Evolutionary conservation across 1,140 invertebrate species (phyloP).

Genomic region (Drosophila willistoni): DNA sequence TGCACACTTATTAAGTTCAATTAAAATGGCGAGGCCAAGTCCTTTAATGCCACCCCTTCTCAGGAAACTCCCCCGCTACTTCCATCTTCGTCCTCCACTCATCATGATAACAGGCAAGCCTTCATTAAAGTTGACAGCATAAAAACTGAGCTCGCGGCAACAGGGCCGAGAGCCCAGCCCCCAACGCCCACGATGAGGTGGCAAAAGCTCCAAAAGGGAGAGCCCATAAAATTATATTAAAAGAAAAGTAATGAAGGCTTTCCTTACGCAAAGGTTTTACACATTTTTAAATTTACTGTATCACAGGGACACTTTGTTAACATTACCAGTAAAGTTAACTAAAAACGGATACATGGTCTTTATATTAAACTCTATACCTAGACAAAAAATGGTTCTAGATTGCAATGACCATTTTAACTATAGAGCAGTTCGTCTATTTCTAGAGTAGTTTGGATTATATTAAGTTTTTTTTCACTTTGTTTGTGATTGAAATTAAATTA

Average conservation of each 20-base stretch:
- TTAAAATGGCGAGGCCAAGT: constrained; percentile 34
- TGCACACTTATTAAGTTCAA: constrained; percentile 44
- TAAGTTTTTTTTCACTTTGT: no score
- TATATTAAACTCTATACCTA: no score
- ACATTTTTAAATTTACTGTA: constrained; percentile 13
- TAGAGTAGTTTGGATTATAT: no score
- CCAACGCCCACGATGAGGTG: neutral
- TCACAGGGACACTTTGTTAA: neutral
- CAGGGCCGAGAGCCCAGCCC: neutral
- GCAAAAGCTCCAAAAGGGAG: constrained; percentile 19
- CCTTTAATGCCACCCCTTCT: constrained; percentile 24
- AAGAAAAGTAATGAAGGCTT: neutral
- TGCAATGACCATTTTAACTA: no score
- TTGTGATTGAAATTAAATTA: no score
- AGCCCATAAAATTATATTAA: constrained; percentile 32
- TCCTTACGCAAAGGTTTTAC: neutral
- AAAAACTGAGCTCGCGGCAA: constrained; percentile 9
- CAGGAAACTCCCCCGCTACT: neutral
- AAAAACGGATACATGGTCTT: no score
- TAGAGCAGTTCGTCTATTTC: no score
- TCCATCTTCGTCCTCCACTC: neutral
- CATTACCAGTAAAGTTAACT: neutral
- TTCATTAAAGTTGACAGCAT: constrained; percentile 42
- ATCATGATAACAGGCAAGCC: constrained; percentile 17
- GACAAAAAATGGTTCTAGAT: no score